Conservation (phyloP, 2,797 vertebrate species). For the Crenichthys baileyi region DNA sequence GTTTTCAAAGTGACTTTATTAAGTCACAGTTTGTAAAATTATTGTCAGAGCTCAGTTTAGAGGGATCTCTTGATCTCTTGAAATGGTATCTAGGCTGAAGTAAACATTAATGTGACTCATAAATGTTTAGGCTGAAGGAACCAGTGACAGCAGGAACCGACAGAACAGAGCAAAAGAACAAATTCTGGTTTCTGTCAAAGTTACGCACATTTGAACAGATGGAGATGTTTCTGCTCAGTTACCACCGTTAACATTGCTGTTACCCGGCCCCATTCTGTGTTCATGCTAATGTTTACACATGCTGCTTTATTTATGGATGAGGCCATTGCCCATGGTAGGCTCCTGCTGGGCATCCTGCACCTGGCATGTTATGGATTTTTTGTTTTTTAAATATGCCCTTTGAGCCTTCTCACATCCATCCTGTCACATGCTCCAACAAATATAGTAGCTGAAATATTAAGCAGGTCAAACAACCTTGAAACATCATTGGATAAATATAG, state of each 20-base stretch:
- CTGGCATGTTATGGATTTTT: conserved; percentile 26
- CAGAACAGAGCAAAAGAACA: conserved; percentile 15
- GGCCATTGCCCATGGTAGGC: conserved; percentile 25
- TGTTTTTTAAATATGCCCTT: conserved; percentile 14
- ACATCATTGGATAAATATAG: conserved; percentile 33
- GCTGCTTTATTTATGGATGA: conserved; percentile 57
- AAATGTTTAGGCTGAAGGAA: conserved; percentile 55
- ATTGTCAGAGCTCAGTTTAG: conserved; percentile 5
- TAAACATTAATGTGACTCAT: conserved; percentile 68
- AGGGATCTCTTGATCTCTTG: conserved; percentile 46
- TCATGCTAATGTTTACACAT: conserved; percentile 51
- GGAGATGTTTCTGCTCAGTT: conserved; percentile 54
- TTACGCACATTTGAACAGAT: conserved; percentile 24
- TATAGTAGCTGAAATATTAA: conserved; percentile 58
- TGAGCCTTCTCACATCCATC: conserved; percentile 10
- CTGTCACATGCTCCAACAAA: conserved; percentile 41
- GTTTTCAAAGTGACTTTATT: conserved; percentile 34
- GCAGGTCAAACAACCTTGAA: conserved; percentile 57
- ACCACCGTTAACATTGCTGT: conserved; percentile 37
- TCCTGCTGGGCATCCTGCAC: conserved; percentile 50
- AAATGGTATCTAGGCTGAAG: conserved; percentile 53
- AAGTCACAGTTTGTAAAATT: conserved; percentile 10
- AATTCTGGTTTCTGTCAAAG: conserved; percentile 34
- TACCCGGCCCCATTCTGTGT: conserved; percentile 18
- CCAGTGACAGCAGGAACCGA: conserved; percentile 46